phyloP scores from a whole-genome alignment of 2,113 vertebrate genomes.

The Catharus bicknelli region DNA sequence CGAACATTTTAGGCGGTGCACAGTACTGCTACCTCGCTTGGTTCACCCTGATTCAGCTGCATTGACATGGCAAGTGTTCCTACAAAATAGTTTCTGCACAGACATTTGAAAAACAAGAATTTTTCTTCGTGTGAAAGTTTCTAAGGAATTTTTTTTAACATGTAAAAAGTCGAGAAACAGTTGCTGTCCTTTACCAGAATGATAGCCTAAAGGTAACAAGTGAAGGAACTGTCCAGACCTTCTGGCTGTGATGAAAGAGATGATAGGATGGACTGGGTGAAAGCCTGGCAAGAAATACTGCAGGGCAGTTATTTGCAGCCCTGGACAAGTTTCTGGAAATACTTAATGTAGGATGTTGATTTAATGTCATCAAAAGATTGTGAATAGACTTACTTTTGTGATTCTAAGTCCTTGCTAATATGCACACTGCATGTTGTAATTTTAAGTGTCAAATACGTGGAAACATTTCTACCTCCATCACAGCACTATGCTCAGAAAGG shows the following conservation, averaged over 20 bases:
- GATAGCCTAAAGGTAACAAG: neutral
- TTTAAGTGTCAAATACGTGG: neutral
- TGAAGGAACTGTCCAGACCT: neutral
- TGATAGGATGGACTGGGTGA: neutral
- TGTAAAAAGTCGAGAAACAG: neutral
- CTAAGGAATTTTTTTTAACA: neutral
- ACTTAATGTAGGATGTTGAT: neutral
- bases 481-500: neutral
- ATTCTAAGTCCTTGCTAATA: neutral
- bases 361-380: neutral
- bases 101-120: neutral
- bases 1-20: neutral
- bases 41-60: neutral
- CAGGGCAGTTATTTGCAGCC: neutral
- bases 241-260: neutral
- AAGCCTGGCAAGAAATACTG: neutral
- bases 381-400: neutral
- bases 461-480: neutral
- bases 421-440: neutral
- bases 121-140: neutral
- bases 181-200: neutral
- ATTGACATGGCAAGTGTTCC: neutral
- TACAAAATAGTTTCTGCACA: neutral
- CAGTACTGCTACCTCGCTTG: neutral
- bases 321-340: neutral